phyloP scores from a whole-genome alignment of 2,797 vertebrate species.

The Coregonus suidteri region DNA sequence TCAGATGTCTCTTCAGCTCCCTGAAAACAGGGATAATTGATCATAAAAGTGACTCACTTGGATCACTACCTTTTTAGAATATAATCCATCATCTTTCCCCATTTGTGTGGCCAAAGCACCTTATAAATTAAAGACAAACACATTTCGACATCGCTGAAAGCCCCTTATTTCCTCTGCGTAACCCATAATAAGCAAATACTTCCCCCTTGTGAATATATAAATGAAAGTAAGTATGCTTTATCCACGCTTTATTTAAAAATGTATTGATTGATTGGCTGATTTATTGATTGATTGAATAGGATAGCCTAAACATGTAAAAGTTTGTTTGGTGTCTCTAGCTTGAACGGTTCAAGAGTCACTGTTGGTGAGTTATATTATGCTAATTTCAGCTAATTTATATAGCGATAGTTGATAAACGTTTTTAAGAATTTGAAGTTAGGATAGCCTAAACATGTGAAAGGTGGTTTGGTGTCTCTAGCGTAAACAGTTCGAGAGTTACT shows the following conservation, averaged over 20 bases:
- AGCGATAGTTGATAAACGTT: no score
- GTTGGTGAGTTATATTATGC: no score
- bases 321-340: no score
- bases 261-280: no score
- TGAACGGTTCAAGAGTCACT: no score
- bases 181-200: slow-evolving; percentile 29
- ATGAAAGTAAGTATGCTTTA: slow-evolving; percentile 33
- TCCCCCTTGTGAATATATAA: slow-evolving; percentile 32
- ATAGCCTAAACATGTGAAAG: no score
- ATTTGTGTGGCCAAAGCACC: slow-evolving; percentile 28
- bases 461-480: no score
- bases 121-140: slow-evolving; percentile 44
- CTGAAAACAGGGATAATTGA: slow-evolving; percentile 20
- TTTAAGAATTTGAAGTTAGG: no score
- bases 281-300: no score
- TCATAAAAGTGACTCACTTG: slow-evolving; percentile 1
- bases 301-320: no score
- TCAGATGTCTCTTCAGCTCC: slow-evolving; percentile 12
- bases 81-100: slow-evolving; percentile 30
- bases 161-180: slow-evolving; percentile 5
- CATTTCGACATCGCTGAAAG: slow-evolving; percentile 34
- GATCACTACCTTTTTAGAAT: slow-evolving; percentile 12
- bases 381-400: no score
- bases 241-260: slow-evolving; percentile 12
- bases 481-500: no score